phyloP scores from a whole-genome alignment of 2,113 vertebrate species.

The Lutjanus erythropterus region DNA sequence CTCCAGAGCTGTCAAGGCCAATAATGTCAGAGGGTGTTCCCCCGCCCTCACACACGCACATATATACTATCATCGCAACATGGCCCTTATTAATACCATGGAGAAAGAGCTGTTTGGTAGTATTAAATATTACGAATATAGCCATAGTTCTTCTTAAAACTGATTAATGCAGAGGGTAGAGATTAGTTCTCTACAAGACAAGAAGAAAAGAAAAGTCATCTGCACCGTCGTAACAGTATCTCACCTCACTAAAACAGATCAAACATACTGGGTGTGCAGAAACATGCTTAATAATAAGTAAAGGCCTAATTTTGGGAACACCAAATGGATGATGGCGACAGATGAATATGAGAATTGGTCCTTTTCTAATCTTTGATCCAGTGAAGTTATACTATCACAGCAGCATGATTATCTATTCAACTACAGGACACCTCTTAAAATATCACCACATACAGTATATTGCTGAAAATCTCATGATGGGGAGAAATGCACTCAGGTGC shows the following conservation, averaged over 20 bases:
- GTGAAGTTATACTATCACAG: not conserved
- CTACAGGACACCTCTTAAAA: not conserved
- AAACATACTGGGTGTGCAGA: too few relatives aligned
- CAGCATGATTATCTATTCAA: not conserved
- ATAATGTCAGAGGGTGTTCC: slow-evolving; percentile 28
- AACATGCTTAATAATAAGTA: too few relatives aligned
- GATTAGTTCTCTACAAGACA: not conserved
- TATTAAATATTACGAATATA: not conserved
- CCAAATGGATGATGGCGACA: not conserved
- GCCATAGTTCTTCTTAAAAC: not conserved
- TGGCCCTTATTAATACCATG: not conserved
- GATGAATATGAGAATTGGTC: slow-evolving; percentile 16
- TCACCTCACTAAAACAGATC: not conserved
- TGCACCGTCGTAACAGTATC: not conserved
- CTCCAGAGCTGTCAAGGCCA: slow-evolving; percentile 59
- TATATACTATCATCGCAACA: not conserved
- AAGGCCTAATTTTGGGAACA: slow-evolving; percentile 10
- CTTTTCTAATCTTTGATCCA: slow-evolving; percentile 7
- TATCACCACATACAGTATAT: not conserved
- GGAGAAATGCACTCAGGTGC: not conserved
- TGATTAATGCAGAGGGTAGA: not conserved
- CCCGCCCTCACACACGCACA: not conserved
- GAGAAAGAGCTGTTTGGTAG: not conserved
- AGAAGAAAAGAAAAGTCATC: not conserved
- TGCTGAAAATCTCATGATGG: not conserved